Evolutionary conservation across 2,888 invertebrate genomes (phyloP), one percentile per base, ranked within the genome.

Genomic region (Cryptocheilus praepositus): DNA sequence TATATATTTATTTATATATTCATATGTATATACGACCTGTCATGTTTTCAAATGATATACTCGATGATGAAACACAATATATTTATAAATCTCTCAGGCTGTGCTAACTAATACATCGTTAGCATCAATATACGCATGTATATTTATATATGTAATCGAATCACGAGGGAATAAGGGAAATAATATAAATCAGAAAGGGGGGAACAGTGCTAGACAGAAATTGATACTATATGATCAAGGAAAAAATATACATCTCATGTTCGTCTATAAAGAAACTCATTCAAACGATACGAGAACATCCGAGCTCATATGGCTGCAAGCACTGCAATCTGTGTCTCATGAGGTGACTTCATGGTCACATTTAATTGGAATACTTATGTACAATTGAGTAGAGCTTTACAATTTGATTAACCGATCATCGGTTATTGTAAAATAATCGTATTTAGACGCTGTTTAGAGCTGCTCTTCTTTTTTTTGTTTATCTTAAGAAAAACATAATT

Each of bases 311-410:
- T 60, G 60, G 49, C 68, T 73, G 73, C 68, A 65, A 74, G 52
- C 63, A 73, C 62, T 71, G 59, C 56, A 66, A 73, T 69, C 76
- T 55, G 43, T 67, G 56, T 64, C 52, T 57, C 66, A 46, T 64
- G 61, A 61, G 74, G 70, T 70, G 55, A 64, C 63, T 49, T 68
- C 60, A 65, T 73, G 60, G 62, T 70, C 67, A 49, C 68, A 63
- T 74, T 71, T 71, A 69, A 71, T 73, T 56, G 70, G 65, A 80
- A 73, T 76, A 73, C 70, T 77, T 85, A 84, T 85, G 57, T 85
- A 84, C 84, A 85, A 83, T 83, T 79, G 71, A 71, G 69, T 80
- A 76, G 71, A 76, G 73, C 71, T 80, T 78, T 76, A 81, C 75
- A 75, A 74, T 74, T 70, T 74, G 49, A 61, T 60, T 65, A 55